Conservation (phyloP, 2,113 vertebrate genomes). For the Microtus richardsoni region DNA sequence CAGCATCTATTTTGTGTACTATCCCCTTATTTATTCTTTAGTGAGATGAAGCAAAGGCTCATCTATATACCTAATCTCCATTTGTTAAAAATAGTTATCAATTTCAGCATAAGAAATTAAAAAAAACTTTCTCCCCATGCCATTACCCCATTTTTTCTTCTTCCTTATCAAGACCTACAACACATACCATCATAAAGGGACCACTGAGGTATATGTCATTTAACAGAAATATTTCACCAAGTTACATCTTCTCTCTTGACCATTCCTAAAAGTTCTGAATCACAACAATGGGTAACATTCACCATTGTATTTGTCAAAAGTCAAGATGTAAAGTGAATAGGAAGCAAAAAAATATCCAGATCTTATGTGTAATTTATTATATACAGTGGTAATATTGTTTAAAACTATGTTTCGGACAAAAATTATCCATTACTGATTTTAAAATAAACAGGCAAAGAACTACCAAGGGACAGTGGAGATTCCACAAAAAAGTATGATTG, state of each 20-base stretch:
- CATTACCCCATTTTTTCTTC: not conserved
- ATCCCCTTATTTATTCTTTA: not conserved
- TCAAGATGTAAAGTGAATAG: not conserved
- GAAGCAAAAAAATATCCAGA: not conserved
- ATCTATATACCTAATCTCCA: not conserved
- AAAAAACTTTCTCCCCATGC: not conserved
- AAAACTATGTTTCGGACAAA: not conserved
- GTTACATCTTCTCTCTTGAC: not conserved
- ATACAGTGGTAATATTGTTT: not conserved
- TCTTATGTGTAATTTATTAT: not conserved
- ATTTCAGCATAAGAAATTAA: not conserved
- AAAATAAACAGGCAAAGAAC: not conserved
- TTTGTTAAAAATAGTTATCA: not conserved
- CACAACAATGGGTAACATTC: not conserved
- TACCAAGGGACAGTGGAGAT: no score
- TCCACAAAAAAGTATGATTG: not conserved
- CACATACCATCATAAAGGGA: not conserved
- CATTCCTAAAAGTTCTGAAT: not conserved
- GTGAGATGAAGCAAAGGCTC: not conserved
- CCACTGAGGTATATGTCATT: not conserved
- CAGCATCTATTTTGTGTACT: not conserved
- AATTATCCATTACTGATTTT: not conserved
- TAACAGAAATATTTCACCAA: not conserved
- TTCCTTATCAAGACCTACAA: not conserved
- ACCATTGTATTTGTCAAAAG: not conserved